Evolutionary conservation across 35 echinoderm and acorn worm genomes (phyloP).

Genomic region (Hemicentrotus pulcherrimus): DNA sequence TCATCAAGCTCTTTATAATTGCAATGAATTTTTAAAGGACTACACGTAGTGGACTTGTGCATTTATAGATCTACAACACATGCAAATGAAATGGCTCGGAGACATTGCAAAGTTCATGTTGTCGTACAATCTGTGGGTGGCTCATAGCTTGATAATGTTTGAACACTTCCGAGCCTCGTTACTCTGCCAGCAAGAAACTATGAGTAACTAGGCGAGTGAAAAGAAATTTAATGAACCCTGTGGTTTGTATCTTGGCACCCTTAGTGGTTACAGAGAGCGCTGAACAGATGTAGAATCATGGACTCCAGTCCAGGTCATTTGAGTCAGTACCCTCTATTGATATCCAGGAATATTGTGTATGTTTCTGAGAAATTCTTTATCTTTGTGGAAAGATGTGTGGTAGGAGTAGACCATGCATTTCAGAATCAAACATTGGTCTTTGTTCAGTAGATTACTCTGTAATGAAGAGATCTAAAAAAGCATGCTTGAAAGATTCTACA

Average conservation of each 20-base stretch:
- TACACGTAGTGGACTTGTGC: no score
- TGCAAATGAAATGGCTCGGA: not conserved
- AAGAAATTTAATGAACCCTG: not conserved
- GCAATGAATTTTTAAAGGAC: no score
- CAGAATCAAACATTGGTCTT: not conserved
- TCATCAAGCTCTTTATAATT: no score
- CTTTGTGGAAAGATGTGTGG: not conserved
- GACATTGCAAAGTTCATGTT: conserved; percentile 12
- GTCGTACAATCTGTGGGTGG: not conserved
- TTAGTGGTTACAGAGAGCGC: not conserved
- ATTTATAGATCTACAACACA: not conserved
- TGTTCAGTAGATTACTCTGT: not conserved
- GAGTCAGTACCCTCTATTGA: not conserved
- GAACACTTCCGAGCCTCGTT: conserved; percentile 15
- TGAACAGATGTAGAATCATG: not conserved
- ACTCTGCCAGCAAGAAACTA: conserved; percentile 10
- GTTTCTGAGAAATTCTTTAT: not conserved
- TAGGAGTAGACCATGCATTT: not conserved
- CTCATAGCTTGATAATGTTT: conserved; percentile 3
- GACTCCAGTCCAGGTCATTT: not conserved
- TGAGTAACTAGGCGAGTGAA: not conserved
- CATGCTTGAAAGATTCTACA: no score
- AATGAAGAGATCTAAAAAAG: not conserved
- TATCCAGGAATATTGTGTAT: not conserved
- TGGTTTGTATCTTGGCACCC: not conserved